phyloP scores from a whole-genome alignment of 92 coral and sea anemone genomes.

The Actinernus sp. region DNA sequence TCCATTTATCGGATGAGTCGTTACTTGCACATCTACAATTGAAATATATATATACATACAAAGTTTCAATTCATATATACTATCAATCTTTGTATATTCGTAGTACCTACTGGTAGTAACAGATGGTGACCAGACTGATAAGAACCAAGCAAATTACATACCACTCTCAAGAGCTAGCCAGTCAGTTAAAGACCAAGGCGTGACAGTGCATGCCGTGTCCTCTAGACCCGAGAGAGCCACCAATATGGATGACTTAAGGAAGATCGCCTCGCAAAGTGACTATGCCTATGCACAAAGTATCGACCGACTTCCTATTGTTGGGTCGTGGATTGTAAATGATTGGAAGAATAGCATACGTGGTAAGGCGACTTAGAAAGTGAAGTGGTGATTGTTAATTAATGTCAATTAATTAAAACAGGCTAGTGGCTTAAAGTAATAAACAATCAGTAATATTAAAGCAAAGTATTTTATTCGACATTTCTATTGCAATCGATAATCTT shows the following conservation, averaged over 20 bases:
- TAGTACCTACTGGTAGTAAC: slow-evolving; percentile 64
- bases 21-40: no score
- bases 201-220: slow-evolving; percentile 50
- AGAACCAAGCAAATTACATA: slow-evolving; percentile 33
- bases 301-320: background rate
- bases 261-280: slow-evolving; percentile 55
- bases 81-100: no score
- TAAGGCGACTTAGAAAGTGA: slow-evolving; percentile 13
- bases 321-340: slow-evolving; percentile 25
- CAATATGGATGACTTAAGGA: slow-evolving; percentile 55
- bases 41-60: no score
- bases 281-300: slow-evolving; percentile 36
- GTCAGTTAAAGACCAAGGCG: slow-evolving; percentile 69
- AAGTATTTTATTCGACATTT: no score
- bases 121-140: slow-evolving; percentile 75
- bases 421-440: no score
- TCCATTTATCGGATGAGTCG: no score
- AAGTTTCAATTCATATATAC: no score
- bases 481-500: no score
- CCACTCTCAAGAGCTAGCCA: slow-evolving; percentile 37
- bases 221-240: slow-evolving; percentile 46
- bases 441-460: no score
- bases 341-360: slow-evolving; percentile 39
- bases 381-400: no score
- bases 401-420: no score